Conservation (phyloP, 2,113 vertebrate genomes). For the Myiagra hebetior region DNA sequence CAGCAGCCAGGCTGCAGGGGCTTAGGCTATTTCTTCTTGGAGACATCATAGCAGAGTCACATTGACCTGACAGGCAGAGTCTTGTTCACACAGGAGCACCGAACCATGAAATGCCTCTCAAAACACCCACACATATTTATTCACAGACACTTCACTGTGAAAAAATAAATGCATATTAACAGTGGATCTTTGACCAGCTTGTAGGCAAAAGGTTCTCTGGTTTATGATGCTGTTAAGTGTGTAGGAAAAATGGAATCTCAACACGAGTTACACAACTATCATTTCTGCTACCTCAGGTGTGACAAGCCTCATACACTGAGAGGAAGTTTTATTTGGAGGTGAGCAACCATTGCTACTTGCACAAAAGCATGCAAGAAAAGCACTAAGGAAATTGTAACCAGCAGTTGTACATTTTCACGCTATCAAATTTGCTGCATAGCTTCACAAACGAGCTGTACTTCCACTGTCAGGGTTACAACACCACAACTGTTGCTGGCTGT, state of each 20-base stretch:
- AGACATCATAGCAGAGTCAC: not conserved
- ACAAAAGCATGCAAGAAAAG: not conserved
- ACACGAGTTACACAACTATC: rapidly evolving
- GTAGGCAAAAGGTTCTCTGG: not conserved
- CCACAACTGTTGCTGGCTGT: not conserved
- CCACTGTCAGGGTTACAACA: not conserved
- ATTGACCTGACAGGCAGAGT: not conserved
- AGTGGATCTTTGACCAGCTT: not conserved
- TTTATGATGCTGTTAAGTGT: not conserved
- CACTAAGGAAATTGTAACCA: not conserved
- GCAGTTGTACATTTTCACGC: not conserved
- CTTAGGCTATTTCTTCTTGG: not conserved
- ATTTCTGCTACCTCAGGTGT: not conserved
- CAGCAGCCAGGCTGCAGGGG: not conserved
- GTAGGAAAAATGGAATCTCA: not conserved
- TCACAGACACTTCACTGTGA: not conserved
- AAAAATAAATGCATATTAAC: not conserved
- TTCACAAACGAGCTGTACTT: not conserved
- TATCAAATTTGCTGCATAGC: rapidly evolving
- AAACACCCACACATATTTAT: not conserved
- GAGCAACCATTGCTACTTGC: not conserved
- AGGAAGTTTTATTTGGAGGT: not conserved
- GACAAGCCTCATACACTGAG: not conserved
- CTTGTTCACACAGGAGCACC: not conserved
- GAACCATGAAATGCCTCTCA: not conserved